phyloP scores from a whole-genome alignment of 2,888 invertebrate species.

The Hyposoter didymator region DNA sequence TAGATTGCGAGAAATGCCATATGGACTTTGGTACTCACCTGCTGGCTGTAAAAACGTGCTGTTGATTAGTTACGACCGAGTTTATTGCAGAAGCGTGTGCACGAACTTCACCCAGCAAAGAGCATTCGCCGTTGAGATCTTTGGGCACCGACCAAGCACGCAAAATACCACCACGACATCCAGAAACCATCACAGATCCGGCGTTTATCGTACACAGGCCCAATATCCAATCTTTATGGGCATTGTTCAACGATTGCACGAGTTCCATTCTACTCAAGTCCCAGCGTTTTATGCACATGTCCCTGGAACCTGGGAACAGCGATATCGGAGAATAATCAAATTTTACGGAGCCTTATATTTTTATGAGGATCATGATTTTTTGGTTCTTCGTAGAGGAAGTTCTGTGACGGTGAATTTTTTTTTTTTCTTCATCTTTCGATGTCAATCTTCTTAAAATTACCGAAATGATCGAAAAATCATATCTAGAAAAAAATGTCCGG shows the following conservation, averaged over 20 bases:
- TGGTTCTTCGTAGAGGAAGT: too few species aligned
- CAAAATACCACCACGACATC: slow-evolving; percentile 91
- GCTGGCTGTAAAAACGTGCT: slow-evolving; percentile 92
- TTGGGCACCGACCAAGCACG: slow-evolving; percentile 89
- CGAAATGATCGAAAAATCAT: too few species aligned
- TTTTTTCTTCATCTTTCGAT: too few species aligned
- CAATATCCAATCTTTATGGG: slow-evolving; percentile 95
- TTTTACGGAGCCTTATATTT: neutral
- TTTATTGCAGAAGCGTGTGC: slow-evolving; percentile 89
- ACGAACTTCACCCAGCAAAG: slow-evolving; percentile 88
- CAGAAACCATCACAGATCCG: slow-evolving; percentile 88
- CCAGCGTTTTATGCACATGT: slow-evolving; percentile 95
- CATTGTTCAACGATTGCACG: slow-evolving; percentile 90
- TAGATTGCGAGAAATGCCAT: neutral
- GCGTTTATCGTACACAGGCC: slow-evolving; percentile 87
- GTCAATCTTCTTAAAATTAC: too few species aligned
- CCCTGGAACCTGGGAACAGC: slow-evolving; percentile 87
- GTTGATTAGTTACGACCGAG: slow-evolving; percentile 88
- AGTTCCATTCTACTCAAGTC: slow-evolving; percentile 87
- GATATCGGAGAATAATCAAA: neutral
- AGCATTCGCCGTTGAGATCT: slow-evolving; percentile 87
- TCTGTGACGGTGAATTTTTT: too few species aligned
- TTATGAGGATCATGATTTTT: too few species aligned
- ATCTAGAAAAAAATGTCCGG: too few species aligned
- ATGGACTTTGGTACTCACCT: slow-evolving; percentile 87